Evolutionary conservation across 2,113 vertebrate genomes (phyloP), one percentile per base, ranked within the genome.

Genomic region (Gallinago paraguaiae): DNA sequence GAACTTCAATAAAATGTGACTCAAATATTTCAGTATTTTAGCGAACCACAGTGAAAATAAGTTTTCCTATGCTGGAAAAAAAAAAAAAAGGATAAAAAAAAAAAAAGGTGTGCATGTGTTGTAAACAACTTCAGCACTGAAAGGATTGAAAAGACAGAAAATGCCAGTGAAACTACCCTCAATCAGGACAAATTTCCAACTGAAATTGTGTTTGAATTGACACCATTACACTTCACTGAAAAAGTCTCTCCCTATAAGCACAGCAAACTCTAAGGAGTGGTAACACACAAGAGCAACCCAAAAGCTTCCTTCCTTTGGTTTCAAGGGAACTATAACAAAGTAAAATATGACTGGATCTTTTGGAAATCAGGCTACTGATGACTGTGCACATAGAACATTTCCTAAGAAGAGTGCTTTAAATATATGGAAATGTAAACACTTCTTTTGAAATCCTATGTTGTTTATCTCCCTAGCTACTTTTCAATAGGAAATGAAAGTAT

Each of bases 151-250:
- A 72, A 86, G 37, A 83, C 11, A 92, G 37, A 95, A 93, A 30
- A 13, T 28, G 6, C 43, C n/a, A 88, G 61, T 51, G 33, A 92
- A 95, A 90, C 53, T 75, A 20, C 27, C 59, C 48, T 84, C 51
- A 86, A 33, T 63, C 30, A 64, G n/a, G 50, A 92, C 9, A 68
- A 68, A 81, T 57, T 93, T 94, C 24, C 48, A 90, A 27, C 28
- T 64, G 60, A 81, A 96, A 95, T 77, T 90, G 37, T 39, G 53
- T 90, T 84, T 90, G 76, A 95, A 96, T 90, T 83, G 80, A 71
- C 27, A 88, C 27, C 48, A 92, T 68, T 81, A 63, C 15, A 83
- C 30, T 77, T 83, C 16, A 75, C 64, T 81, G 60, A 92, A 88
- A 92, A 93, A 51, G 19, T 37, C 35, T 56, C 31, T 64, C 48